Percentiles rank a stretch among this genome's conserved stretches.
These are phyloP conservation scores for Synanthedon myopaeformis DNA, from an alignment of 2,888 invertebrate species.

Conservation along the genomic window DNA sequence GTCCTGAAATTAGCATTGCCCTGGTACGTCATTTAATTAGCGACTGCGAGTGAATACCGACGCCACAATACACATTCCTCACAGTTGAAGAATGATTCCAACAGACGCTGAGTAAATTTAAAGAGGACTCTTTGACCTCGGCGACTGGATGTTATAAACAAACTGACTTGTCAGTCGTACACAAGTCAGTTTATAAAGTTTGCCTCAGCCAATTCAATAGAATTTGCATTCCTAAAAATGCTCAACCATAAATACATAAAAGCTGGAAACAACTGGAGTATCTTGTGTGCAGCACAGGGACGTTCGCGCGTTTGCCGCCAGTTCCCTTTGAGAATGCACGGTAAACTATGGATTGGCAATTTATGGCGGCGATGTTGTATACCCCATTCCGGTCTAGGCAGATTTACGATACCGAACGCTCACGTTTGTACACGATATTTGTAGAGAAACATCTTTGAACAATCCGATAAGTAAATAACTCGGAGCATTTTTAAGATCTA, in stretches of 20 bases:
- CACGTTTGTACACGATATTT: background rate
- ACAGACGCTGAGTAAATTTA: background rate
- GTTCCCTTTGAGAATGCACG: conserved; percentile 51
- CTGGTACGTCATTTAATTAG: conserved; percentile 35
- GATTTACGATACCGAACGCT: conserved; percentile 48
- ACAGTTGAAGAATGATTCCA: background rate
- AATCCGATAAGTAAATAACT: too few species aligned
- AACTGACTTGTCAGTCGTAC: too few species aligned
- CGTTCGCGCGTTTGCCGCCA: conserved; percentile 10
- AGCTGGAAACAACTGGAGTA: background rate
- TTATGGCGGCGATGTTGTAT: conserved; percentile 52
- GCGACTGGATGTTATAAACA: too few species aligned
- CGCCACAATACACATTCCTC: background rate
- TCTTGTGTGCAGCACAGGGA: background rate
- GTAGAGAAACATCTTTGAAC: background rate
- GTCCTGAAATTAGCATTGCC: conserved; percentile 37
- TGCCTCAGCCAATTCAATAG: background rate
- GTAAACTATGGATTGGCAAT: conserved; percentile 63
- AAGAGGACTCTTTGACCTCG: background rate
- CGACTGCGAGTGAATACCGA: conserved; percentile 11
- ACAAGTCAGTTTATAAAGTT: too few species aligned
- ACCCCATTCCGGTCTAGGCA: conserved; percentile 51
- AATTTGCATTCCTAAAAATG: background rate
- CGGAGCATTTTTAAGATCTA: too few species aligned
- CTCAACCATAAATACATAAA: background rate